Evolutionary conservation across 2,113 vertebrate genomes (phyloP).

Genomic region (Nothoprocta perdicaria): DNA sequence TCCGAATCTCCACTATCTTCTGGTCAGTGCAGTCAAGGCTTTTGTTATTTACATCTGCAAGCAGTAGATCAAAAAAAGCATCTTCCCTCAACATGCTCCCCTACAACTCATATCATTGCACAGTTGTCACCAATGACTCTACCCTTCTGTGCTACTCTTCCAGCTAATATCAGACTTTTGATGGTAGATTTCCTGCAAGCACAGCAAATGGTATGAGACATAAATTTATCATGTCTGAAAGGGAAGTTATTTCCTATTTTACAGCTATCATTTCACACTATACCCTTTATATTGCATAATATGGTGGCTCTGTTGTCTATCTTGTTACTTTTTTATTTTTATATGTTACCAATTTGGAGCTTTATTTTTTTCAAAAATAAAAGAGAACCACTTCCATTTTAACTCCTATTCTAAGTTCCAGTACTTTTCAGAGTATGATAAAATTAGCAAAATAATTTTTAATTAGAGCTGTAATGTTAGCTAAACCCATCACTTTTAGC

Average conservation of each 20-base stretch:
- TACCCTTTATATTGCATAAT: background rate
- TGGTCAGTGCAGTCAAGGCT: background rate
- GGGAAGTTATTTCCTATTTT: background rate
- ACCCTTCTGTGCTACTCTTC: background rate
- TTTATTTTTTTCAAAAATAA: background rate
- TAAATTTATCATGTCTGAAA: background rate
- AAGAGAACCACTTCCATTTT: background rate
- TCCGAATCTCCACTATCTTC: background rate
- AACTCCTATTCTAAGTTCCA: background rate
- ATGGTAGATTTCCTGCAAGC: background rate
- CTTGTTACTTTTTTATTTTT: background rate
- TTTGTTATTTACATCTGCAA: background rate
- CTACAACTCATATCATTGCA: background rate
- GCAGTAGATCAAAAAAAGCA: background rate
- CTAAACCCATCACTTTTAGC: background rate
- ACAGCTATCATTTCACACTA: background rate
- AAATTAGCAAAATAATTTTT: background rate
- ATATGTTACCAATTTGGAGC: background rate
- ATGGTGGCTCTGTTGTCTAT: rapidly evolving
- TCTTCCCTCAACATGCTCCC: background rate
- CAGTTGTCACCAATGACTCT: background rate
- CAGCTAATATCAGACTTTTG: background rate
- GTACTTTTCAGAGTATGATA: background rate
- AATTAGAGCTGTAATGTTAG: background rate
- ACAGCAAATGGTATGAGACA: background rate